Evolutionary conservation across 1,140 invertebrate genomes (phyloP), one percentile per base, ranked within the genome.

Genomic region (Heliconius himera): DNA sequence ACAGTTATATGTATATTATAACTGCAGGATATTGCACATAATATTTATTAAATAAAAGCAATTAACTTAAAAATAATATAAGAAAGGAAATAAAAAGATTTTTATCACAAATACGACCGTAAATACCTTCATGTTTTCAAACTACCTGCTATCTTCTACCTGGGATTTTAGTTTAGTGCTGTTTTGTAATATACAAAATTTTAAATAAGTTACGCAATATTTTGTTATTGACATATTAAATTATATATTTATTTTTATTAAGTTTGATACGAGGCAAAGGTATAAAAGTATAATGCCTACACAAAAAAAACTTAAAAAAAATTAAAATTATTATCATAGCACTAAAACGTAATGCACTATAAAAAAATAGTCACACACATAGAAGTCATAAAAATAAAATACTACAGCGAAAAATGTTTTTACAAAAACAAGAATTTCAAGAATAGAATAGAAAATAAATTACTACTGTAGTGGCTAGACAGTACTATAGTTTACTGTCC

Each of bases 361-460:
- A 46, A 26, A 26, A 22, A 66, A 66, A 66, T 16, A 29, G 9
- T 66, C 22, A 66, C 56, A 60, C 56, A 66, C 26, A 29, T 3
- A 26, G 6, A 16, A 66, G 22, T 66, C 60, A 66, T 66, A 66
- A 66, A 16, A 66, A 66, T 66, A 66, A 66, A 29, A 16, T 1
- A 66, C 60, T 9, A 26, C 11, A 13, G 3, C 22, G 49, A 29
- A 66, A 66, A 66, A 66, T 26, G 60, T 66, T 66, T 66, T 26
- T 26, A 66, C 11, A 66, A 66, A 66, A 66, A 66, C 60, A 66
- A 66, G 60, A 73, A 78, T 78, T 56, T 71, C 71, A 73, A 41
- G 72, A 78, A 74, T 78, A 78, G 77, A 74, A 74, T 78, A 78
- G 77, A 74, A 74, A 78, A 78, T 78, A 78, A 78, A 78, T 78